Evolutionary conservation across 2,888 invertebrate species (phyloP).

Genomic region (Nomada fucata): DNA sequence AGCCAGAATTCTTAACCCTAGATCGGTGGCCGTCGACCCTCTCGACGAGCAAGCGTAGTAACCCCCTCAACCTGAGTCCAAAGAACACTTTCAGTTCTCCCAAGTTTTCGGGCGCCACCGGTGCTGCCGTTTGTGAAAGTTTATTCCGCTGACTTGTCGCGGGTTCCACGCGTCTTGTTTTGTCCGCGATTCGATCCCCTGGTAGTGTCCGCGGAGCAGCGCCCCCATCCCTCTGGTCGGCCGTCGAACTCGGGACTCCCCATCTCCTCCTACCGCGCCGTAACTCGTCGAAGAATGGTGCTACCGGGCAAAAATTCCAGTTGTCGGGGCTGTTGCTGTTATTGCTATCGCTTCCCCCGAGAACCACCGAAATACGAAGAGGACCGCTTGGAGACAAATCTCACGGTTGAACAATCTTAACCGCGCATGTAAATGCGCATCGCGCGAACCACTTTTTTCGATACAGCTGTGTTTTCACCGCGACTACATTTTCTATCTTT

Average conservation of each 20-base stretch:
- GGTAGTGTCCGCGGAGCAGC: neutral
- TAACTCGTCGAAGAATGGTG: constrained; percentile 67
- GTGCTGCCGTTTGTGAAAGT: constrained; percentile 72
- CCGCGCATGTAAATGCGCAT: constrained; percentile 62
- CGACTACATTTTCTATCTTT: neutral
- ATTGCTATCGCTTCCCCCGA: constrained; percentile 29
- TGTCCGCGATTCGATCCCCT: constrained; percentile 65
- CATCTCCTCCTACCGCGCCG: constrained; percentile 63
- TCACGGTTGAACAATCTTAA: constrained; percentile 59
- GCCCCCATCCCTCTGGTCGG: constrained; percentile 55
- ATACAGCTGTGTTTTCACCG: neutral
- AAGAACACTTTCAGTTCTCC: constrained; percentile 74
- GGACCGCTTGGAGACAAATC: constrained; percentile 36
- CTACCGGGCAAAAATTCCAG: constrained; percentile 46
- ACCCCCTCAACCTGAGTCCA: constrained; percentile 54
- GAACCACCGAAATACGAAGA: constrained; percentile 18
- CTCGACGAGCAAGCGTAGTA: constrained; percentile 20
- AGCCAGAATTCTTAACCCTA: constrained; percentile 2
- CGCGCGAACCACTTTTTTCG: constrained; percentile 33
- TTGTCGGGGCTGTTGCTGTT: constrained; percentile 33
- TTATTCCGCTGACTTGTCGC: constrained; percentile 80
- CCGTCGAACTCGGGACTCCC: constrained; percentile 65
- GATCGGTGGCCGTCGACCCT: constrained; percentile 60
- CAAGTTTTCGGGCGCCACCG: constrained; percentile 78
- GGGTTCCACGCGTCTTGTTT: constrained; percentile 74